Percentiles rank a stretch among this genome's conserved stretches.
These are phyloP conservation scores for Trinectes maculatus DNA, from an alignment of 2,113 vertebrate species.

Conservation along the genomic window DNA sequence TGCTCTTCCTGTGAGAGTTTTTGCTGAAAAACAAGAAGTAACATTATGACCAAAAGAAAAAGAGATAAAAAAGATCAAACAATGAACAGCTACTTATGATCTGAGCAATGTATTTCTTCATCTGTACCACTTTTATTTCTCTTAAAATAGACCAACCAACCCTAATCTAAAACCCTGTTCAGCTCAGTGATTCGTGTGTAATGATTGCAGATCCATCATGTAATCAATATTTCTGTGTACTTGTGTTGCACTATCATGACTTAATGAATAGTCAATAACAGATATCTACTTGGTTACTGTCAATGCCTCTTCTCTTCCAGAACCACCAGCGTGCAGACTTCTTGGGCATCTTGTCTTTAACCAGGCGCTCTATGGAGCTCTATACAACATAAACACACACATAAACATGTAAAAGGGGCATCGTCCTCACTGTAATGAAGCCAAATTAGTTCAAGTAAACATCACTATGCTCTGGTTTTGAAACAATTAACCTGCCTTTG, in stretches of 20 bases:
- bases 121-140: background rate
- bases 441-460: background rate
- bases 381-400: constrained; percentile 57
- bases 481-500: constrained; percentile 84
- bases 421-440: too few relatives aligned
- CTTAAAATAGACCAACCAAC: background rate
- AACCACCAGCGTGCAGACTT: constrained; percentile 93
- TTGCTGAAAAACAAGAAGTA: constrained; percentile 67
- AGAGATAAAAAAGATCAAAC: background rate
- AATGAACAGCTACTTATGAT: background rate
- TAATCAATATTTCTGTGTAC: too few relatives aligned
- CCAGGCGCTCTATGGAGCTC: constrained; percentile 85
- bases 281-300: constrained; percentile 69
- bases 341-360: constrained; percentile 93
- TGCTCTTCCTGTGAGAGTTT: constrained; percentile 67
- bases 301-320: constrained; percentile 87
- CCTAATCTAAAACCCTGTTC: background rate
- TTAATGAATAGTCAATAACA: background rate
- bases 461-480: background rate
- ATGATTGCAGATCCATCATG: background rate
- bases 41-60: background rate
- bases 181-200: background rate
- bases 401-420: too few relatives aligned
- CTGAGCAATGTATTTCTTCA: background rate
- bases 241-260: background rate